Evolutionary conservation across 2,888 invertebrate species (phyloP).

Genomic region (Pilophorus perplexus): DNA sequence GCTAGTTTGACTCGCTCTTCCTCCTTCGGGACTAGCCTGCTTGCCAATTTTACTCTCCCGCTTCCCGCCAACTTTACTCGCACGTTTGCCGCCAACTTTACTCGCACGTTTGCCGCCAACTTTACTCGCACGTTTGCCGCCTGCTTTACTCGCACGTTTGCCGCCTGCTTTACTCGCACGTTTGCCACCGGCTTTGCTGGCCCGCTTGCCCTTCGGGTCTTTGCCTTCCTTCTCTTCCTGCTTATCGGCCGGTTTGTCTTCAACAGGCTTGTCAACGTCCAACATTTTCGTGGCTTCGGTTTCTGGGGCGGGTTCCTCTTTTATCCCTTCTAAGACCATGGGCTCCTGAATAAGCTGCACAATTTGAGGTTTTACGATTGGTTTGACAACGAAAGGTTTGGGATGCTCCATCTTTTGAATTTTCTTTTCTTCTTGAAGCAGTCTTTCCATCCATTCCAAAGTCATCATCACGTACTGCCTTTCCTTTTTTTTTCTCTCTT

Average conservation of each 20-base stretch:
- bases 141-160: neutral
- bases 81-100: neutral
- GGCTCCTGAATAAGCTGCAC: too few relatives aligned
- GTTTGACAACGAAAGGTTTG: neutral
- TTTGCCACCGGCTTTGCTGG: neutral
- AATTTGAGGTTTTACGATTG: neutral
- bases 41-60: neutral
- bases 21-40: neutral
- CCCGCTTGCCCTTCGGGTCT: too few relatives aligned
- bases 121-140: slow-evolving; percentile 1
- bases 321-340: slow-evolving; percentile 2
- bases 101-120: neutral
- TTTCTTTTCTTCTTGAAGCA: slow-evolving; percentile 22
- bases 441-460: slow-evolving; percentile 36
- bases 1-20: too few relatives aligned
- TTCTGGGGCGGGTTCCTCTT: neutral
- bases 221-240: neutral
- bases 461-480: slow-evolving; percentile 10
- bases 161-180: neutral
- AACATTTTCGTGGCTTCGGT: neutral
- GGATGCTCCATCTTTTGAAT: neutral
- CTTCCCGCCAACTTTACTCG: neutral
- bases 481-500: slow-evolving; percentile 1
- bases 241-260: neutral
- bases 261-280: too few relatives aligned